Percentiles rank a stretch among this genome's conserved stretches.
These are phyloP conservation scores for Drosophila bifasciata DNA, from an alignment of 1,140 invertebrate genomes.

Conservation along the genomic window DNA sequence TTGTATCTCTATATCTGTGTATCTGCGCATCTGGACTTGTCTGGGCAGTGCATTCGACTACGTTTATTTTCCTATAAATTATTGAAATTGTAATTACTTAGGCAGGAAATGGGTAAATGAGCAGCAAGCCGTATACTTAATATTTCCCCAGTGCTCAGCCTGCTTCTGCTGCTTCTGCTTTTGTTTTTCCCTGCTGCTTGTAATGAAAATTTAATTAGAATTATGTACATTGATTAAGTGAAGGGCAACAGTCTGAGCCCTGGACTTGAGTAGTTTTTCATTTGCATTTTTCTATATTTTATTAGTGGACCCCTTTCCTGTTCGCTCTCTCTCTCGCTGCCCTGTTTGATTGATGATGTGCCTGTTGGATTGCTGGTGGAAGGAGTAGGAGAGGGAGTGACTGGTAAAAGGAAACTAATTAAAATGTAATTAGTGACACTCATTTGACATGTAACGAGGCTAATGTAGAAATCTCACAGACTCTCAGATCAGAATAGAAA, in stretches of 20 bases:
- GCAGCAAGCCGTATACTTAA: slow-evolving; percentile 40
- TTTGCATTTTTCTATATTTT: slow-evolving; percentile 41
- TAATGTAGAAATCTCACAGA: slow-evolving; percentile 44
- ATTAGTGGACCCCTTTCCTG: slow-evolving; percentile 14
- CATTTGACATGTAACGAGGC: slow-evolving; percentile 57
- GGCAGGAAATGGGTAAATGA: slow-evolving; percentile 60
- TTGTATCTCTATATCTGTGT: background rate
- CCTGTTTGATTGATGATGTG: slow-evolving; percentile 64
- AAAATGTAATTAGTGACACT: slow-evolving; percentile 70
- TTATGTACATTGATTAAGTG: slow-evolving; percentile 53
- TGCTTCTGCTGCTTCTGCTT: slow-evolving; percentile 15
- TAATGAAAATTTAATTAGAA: slow-evolving; percentile 78
- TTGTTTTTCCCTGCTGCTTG: slow-evolving; percentile 17
- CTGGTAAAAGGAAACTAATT: slow-evolving; percentile 62
- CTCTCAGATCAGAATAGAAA: slow-evolving; percentile 1
- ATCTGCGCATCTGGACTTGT: slow-evolving; percentile 30
- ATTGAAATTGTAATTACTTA: slow-evolving; percentile 80
- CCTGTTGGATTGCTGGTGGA: background rate
- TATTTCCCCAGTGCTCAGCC: slow-evolving; percentile 14
- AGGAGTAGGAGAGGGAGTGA: slow-evolving; percentile 15
- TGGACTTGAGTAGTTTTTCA: slow-evolving; percentile 23
- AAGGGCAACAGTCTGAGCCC: slow-evolving; percentile 4
- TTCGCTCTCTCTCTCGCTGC: background rate
- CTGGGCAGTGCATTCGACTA: slow-evolving; percentile 37
- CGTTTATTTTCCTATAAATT: slow-evolving; percentile 77